Evolutionary conservation across 1,140 invertebrate genomes (phyloP).

Genomic region (Pseudobourletiella spinata): DNA sequence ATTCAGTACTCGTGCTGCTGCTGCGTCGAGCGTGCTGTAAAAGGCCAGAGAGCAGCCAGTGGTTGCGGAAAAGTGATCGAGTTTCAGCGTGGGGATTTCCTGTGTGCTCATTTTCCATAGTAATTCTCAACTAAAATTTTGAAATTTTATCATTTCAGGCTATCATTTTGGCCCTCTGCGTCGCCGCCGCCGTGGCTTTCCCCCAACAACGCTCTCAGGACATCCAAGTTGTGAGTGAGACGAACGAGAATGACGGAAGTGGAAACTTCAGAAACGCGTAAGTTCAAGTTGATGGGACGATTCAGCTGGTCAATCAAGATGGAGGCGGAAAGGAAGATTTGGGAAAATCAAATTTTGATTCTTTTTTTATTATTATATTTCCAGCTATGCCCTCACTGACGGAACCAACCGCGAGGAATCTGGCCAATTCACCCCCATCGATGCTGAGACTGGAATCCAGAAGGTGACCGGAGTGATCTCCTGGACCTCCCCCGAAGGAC

Average conservation of each 20-base stretch:
- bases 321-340: too few relatives aligned
- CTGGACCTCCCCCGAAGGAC: conserved; percentile 27
- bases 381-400: conserved; percentile 24
- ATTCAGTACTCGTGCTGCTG: not conserved
- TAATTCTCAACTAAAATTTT: not conserved
- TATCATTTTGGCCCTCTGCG: conserved; percentile 1
- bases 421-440: not conserved
- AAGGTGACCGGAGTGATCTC: conserved; percentile 12
- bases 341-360: too few relatives aligned
- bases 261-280: conserved; percentile 22
- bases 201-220: conserved; percentile 13
- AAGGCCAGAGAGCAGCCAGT: too few relatives aligned
- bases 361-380: not conserved
- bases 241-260: conserved; percentile 21
- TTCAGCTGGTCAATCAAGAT: too few relatives aligned
- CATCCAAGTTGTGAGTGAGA: conserved; percentile 12
- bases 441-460: conserved; percentile 18
- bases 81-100: not conserved
- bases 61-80: not conserved
- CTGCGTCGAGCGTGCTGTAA: too few relatives aligned
- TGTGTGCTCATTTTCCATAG: not conserved
- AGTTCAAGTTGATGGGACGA: not conserved
- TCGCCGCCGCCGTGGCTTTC: conserved; percentile 22
- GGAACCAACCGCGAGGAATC: conserved; percentile 21
- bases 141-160: not conserved